phyloP scores from a whole-genome alignment of 2,888 invertebrate species.

The Octodonta nipae region DNA sequence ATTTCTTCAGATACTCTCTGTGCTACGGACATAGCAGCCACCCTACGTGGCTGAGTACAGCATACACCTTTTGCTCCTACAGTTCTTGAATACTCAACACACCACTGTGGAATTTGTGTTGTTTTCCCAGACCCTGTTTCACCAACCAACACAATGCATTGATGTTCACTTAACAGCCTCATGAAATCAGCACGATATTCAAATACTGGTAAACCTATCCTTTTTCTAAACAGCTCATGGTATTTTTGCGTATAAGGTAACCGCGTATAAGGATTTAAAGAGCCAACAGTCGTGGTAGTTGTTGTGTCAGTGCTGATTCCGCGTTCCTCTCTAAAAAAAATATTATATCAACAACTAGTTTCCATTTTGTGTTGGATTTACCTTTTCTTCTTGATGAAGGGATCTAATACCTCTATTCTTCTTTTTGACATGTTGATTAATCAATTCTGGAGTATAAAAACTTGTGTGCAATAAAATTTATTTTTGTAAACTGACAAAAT shows the following conservation, averaged over 20 bases:
- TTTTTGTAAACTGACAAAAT: too few species aligned
- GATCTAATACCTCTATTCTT: slow-evolving; percentile 75
- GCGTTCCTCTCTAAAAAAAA: slow-evolving; percentile 42
- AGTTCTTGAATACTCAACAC: slow-evolving; percentile 58
- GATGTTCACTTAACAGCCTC: slow-evolving; percentile 81
- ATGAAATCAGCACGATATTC: slow-evolving; percentile 95
- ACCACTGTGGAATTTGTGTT: slow-evolving; percentile 98
- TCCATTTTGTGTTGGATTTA: slow-evolving; percentile 33
- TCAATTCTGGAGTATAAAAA: too few species aligned
- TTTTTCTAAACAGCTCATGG: slow-evolving; percentile 75
- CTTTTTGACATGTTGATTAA: slow-evolving; percentile 66
- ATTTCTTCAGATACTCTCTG: slow-evolving; percentile 98
- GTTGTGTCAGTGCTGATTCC: slow-evolving; percentile 30
- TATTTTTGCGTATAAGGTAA: slow-evolving; percentile 79
- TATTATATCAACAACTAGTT: neutral
- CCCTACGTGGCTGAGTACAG: slow-evolving; percentile 92
- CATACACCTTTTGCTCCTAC: slow-evolving; percentile 69
- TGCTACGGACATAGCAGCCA: slow-evolving; percentile 99
- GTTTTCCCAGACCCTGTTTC: slow-evolving; percentile 99
- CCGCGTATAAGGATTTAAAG: slow-evolving; percentile 67
- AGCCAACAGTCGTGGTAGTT: slow-evolving; percentile 33
- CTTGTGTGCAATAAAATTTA: too few species aligned
- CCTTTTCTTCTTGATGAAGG: slow-evolving; percentile 66
- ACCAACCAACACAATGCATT: slow-evolving; percentile 91
- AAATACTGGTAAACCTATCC: slow-evolving; percentile 89